A percentile compares a stretch with the other conserved stretches of the same genome.
These are phyloP conservation scores for Liasis olivaceus DNA, from an alignment of 2,797 vertebrate genomes.

Conservation along the genomic window DNA sequence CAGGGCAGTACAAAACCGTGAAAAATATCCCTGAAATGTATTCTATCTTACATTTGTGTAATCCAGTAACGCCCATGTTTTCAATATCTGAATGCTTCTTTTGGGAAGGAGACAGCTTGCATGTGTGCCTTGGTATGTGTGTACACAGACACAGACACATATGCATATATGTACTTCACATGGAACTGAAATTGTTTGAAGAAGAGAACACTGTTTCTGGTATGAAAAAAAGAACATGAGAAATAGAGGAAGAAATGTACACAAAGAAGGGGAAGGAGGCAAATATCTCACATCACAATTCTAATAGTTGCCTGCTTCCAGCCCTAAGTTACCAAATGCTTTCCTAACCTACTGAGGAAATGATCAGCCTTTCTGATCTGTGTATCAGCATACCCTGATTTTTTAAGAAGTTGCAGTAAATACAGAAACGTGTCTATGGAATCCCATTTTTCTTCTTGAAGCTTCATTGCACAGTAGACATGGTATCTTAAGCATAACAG, in stretches of 20 bases:
- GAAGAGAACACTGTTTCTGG: background rate
- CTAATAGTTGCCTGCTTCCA: background rate
- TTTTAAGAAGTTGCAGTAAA: slow-evolving; percentile 17
- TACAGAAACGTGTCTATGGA: background rate
- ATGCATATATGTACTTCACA: background rate
- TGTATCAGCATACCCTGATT: background rate
- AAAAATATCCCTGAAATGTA: slow-evolving; percentile 35
- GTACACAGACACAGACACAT: background rate
- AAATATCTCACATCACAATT: background rate
- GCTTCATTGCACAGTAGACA: background rate
- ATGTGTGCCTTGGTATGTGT: background rate
- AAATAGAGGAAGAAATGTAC: background rate
- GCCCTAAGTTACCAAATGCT: background rate
- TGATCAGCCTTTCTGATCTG: background rate
- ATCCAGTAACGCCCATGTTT: background rate
- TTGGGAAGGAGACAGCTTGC: background rate
- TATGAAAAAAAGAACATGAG: background rate
- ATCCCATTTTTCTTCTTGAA: slow-evolving; percentile 18
- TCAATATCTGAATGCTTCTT: accelerated
- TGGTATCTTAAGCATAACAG: slow-evolving; percentile 15
- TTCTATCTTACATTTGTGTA: slow-evolving; percentile 24
- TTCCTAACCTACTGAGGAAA: background rate
- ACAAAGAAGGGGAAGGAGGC: background rate
- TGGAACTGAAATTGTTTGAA: background rate
- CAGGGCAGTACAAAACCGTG: slow-evolving; percentile 39